These are phyloP conservation scores for Carduelis carduelis DNA, from an alignment of 2,797 vertebrate species.

Conservation along the genomic window DNA sequence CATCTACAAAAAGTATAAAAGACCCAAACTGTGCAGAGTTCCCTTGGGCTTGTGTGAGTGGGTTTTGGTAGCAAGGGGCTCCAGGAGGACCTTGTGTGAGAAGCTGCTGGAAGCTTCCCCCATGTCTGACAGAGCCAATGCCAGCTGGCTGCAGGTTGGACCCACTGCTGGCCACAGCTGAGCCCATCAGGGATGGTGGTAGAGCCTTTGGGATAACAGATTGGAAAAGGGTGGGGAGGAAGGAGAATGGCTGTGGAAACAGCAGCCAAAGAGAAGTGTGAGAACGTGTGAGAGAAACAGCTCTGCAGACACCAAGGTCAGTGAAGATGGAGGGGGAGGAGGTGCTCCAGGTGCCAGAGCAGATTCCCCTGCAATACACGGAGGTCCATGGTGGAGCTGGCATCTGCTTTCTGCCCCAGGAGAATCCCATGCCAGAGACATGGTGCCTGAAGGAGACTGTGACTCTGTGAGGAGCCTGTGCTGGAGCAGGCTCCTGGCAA, in stretches of 20 bases:
- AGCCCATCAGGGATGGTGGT: not conserved
- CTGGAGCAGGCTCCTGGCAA: not conserved
- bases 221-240: not conserved
- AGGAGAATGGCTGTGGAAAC: not conserved
- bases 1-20: not conserved
- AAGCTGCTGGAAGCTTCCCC: not conserved
- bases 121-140: not conserved
- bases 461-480: not conserved
- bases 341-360: not conserved
- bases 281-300: not conserved
- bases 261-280: not conserved
- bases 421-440: not conserved
- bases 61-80: not conserved
- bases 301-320: not conserved
- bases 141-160: not conserved
- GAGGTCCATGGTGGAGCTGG: not conserved
- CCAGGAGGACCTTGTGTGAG: not conserved
- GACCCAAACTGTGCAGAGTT: not conserved
- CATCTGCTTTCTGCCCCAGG: not conserved
- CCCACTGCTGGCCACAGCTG: not conserved
- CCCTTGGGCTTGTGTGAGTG: not conserved
- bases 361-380: not conserved
- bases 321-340: not conserved
- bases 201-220: not conserved
- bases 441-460: not conserved